A percentile compares a stretch with the other conserved stretches of the same genome.
These are phyloP conservation scores for Psittacus erithacus DNA, from an alignment of 2,113 vertebrate genomes.

Conservation along the genomic window DNA sequence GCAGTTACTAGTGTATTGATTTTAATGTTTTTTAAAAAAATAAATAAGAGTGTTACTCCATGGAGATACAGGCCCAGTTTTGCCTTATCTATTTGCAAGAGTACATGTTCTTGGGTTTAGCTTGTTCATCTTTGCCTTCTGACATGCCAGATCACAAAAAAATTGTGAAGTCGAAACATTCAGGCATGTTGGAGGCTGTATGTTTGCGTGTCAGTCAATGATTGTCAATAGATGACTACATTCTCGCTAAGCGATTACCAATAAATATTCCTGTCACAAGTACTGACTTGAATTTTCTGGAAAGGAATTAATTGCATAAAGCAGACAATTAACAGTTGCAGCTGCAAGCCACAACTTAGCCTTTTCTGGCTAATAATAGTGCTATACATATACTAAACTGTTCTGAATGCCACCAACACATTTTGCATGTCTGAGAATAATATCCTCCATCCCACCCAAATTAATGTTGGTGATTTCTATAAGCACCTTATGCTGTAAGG, in stretches of 20 bases:
- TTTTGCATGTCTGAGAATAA: not conserved
- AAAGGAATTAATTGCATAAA: slow-evolving; percentile 34
- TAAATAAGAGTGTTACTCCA: not conserved
- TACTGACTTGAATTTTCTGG: not conserved
- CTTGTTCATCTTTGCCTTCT: not conserved
- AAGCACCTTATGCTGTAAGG: not conserved
- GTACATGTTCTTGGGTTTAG: not conserved
- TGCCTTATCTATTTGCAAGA: not conserved
- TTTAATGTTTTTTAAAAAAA: not conserved
- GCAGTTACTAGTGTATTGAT: not conserved
- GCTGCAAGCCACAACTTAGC: slow-evolving; percentile 9
- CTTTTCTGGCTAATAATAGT: not conserved
- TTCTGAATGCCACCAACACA: not conserved
- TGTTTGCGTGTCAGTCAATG: fast-evolving
- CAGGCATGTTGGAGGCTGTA: not conserved
- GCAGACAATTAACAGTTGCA: slow-evolving; percentile 5
- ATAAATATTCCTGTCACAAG: slow-evolving; percentile 41
- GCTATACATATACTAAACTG: not conserved
- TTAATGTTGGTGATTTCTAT: not conserved
- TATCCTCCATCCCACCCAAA: not conserved
- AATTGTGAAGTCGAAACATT: not conserved
- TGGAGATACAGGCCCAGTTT: not conserved
- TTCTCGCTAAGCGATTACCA: not conserved
- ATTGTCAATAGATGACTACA: not conserved
- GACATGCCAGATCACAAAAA: not conserved